These are phyloP conservation scores for Hafferia zeledoni DNA, from an alignment of 2,797 vertebrate species.

Conservation along the genomic window DNA sequence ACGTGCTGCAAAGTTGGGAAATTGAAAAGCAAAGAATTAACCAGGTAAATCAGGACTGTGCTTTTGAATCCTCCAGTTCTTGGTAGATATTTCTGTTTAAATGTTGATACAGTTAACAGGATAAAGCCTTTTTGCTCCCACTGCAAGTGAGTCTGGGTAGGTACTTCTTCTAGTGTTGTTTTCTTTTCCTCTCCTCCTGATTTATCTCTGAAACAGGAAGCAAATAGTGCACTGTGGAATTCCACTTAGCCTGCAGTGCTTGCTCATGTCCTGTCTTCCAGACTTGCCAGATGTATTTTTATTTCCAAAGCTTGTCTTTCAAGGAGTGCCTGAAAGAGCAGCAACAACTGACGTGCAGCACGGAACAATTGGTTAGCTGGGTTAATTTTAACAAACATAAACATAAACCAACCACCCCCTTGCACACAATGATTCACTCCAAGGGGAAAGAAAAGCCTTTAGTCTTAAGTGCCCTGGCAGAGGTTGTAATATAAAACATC, in stretches of 20 bases:
- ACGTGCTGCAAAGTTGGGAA: not conserved
- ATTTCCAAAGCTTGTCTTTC: slow-evolving; percentile 1
- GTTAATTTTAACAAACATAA: not conserved
- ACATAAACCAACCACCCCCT: not conserved
- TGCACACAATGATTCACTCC: not conserved
- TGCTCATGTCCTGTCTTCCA: not conserved
- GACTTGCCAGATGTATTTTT: not conserved
- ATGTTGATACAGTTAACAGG: not conserved
- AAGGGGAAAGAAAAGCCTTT: not conserved
- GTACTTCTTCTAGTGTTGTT: not conserved
- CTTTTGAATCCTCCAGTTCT: not conserved
- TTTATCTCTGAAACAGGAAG: not conserved
- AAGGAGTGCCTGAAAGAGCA: not conserved
- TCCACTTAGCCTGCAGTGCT: not conserved
- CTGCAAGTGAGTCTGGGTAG: not conserved
- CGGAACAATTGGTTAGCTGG: not conserved
- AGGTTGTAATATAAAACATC: not conserved
- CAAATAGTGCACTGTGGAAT: not conserved
- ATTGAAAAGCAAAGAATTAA: not conserved
- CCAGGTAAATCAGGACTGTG: not conserved
- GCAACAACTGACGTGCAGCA: not conserved
- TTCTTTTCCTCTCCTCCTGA: not conserved
- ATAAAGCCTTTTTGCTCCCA: not conserved
- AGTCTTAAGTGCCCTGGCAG: not conserved
- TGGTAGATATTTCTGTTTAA: not conserved